These are phyloP conservation scores for Bombus polaris DNA, from an alignment of 1,140 invertebrate genomes.

Conservation along the genomic window DNA sequence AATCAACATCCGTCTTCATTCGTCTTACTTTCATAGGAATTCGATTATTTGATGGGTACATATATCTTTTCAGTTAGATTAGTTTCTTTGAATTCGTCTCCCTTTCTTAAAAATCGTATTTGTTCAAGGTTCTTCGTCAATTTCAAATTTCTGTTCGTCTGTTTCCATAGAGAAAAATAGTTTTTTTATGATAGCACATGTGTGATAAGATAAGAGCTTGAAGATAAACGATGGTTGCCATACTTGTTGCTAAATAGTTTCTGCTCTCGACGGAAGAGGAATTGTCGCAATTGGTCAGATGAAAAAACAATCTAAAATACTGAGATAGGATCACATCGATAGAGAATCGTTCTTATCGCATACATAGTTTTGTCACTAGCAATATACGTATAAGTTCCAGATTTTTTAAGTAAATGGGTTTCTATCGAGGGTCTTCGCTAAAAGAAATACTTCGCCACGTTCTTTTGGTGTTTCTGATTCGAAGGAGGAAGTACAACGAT, in stretches of 20 bases:
- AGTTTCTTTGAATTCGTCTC: background rate
- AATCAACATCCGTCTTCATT: constrained; percentile 15
- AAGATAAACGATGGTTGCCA: background rate
- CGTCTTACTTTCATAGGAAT: background rate
- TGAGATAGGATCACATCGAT: background rate
- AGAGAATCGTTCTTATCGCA: background rate
- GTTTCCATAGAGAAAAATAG: background rate
- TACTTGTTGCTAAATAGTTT: constrained; percentile 20
- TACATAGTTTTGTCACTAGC: background rate
- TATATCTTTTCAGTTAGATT: background rate
- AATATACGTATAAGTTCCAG: background rate
- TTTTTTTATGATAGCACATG: background rate
- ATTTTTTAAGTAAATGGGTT: background rate
- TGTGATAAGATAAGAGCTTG: background rate
- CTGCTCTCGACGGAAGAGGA: constrained; percentile 40
- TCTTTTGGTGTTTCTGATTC: background rate
- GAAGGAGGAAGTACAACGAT: background rate
- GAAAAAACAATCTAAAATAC: background rate
- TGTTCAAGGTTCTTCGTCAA: background rate
- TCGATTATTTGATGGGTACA: background rate
- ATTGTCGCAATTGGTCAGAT: background rate
- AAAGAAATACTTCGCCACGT: background rate
- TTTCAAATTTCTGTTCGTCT: background rate
- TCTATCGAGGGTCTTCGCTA: background rate
- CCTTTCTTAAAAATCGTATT: background rate